Evolutionary conservation across 2,888 invertebrate genomes (phyloP), one percentile per base, ranked within the genome.

Genomic region (Gymnocheta viridis): DNA sequence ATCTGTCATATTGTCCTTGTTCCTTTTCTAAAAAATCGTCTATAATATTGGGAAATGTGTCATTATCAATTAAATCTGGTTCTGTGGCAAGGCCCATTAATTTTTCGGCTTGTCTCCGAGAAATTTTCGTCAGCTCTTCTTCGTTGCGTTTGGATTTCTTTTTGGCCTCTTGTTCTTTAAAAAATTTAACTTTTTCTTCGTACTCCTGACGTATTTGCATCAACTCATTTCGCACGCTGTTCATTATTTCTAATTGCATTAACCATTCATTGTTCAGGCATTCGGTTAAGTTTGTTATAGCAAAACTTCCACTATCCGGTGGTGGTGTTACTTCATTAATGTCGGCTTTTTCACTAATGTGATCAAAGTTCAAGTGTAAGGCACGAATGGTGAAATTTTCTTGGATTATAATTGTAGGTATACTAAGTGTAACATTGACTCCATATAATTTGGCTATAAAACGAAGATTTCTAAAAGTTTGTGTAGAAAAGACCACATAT

Each of bases 361-460:
- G 87, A 84, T 91, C 91, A 24, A 89, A 91, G 2, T 85, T 79
- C 0, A 86, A 86, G 64, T 89, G 90, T 3, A 91, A 44, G 7
- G 88, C 89, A 2, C 91, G 88, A 47, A 91, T 54, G 0, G 89
- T 88, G 17, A 91, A 86, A 32, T 89, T 88, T 47, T 89, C 87
- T 7, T 83, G 67, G 0, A 91, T 86, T 14, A 90, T 87, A 4
- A 85, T 86, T 3, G 87, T 82, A 0, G 91, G 91, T 62, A 91
- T 85, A 64, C 87, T 86, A 4, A 91, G 76, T 0, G 32, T 54
- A 0, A 85, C 66, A 0, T 84, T 79, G 0, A 88, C 62, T 10
- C 74, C 12, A 0, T 44, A 10, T 7, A 91, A 44, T 2, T 87
- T 72, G 17, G 89, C 88, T 0, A 85, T 10, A 81, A 90, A 86